These are phyloP conservation scores for Nebria ingens DNA, from an alignment of 1,140 invertebrate species.

Conservation along the genomic window DNA sequence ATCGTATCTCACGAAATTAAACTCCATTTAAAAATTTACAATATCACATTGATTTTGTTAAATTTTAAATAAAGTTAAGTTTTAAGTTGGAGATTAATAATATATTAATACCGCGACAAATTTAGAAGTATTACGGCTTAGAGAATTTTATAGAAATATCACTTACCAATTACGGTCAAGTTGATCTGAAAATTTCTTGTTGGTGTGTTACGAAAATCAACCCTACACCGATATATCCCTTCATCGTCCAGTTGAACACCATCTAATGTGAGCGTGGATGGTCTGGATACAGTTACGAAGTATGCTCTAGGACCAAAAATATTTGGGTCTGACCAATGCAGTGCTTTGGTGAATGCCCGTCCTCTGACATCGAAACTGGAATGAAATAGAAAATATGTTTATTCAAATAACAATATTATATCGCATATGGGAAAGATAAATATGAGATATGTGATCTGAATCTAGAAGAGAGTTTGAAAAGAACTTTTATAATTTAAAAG, in stretches of 20 bases:
- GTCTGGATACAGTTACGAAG: constrained; percentile 60
- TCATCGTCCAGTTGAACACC: constrained; percentile 73
- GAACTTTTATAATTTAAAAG: too few species aligned
- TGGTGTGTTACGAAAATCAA: constrained; percentile 82
- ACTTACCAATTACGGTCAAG: constrained; percentile 83
- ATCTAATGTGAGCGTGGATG: constrained; percentile 68
- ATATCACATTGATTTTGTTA: too few species aligned
- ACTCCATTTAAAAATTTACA: too few species aligned
- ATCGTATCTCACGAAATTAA: too few species aligned
- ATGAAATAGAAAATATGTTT: too few species aligned
- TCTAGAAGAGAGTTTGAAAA: too few species aligned
- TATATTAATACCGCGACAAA: too few species aligned
- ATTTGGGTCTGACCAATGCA: constrained; percentile 67
- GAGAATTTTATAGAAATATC: neutral
- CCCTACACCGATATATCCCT: constrained; percentile 75
- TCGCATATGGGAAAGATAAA: too few species aligned
- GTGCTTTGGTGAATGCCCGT: constrained; percentile 59
- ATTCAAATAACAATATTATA: too few species aligned
- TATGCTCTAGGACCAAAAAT: constrained; percentile 68
- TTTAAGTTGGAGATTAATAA: too few species aligned
- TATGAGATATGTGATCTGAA: too few species aligned
- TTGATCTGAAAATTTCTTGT: constrained; percentile 84
- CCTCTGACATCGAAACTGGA: constrained; percentile 72
- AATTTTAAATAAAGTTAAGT: too few species aligned
- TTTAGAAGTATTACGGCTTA: neutral